These are phyloP conservation scores for Okapia johnstoni DNA, from an alignment of 2,113 vertebrate species.

Conservation along the genomic window DNA sequence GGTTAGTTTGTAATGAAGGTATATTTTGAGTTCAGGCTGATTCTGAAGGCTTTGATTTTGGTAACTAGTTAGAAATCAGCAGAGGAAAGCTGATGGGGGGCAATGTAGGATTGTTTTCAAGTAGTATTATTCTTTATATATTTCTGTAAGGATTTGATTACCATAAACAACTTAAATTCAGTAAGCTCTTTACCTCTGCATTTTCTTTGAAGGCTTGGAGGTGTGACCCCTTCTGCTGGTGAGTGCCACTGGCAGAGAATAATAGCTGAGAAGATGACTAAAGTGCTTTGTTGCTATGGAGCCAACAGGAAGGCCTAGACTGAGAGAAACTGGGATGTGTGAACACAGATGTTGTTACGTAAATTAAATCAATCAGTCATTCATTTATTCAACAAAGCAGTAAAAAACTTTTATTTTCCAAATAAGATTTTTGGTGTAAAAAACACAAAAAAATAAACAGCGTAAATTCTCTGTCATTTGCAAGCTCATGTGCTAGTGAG, in stretches of 20 bases:
- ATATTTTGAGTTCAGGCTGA: neutral
- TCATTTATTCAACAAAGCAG: neutral
- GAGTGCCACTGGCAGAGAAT: neutral
- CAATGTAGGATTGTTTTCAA: neutral
- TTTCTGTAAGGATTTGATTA: neutral
- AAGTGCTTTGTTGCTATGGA: neutral
- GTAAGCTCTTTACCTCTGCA: neutral
- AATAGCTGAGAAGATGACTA: neutral
- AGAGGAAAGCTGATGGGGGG: neutral
- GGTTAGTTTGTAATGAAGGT: neutral
- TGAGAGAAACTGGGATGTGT: neutral
- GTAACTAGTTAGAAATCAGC: neutral
- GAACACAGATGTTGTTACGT: neutral
- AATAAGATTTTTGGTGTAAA: neutral
- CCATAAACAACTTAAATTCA: neutral
- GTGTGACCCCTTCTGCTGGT: neutral
- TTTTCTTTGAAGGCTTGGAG: neutral
- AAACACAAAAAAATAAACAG: neutral
- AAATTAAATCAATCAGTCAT: neutral
- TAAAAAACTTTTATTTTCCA: neutral
- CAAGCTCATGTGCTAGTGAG: neutral
- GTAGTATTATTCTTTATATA: neutral
- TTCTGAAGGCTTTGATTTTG: neutral
- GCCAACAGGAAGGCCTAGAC: neutral
- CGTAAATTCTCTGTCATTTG: neutral